phyloP scores from a whole-genome alignment of 1,140 invertebrate species.

The Drosophila serrata region DNA sequence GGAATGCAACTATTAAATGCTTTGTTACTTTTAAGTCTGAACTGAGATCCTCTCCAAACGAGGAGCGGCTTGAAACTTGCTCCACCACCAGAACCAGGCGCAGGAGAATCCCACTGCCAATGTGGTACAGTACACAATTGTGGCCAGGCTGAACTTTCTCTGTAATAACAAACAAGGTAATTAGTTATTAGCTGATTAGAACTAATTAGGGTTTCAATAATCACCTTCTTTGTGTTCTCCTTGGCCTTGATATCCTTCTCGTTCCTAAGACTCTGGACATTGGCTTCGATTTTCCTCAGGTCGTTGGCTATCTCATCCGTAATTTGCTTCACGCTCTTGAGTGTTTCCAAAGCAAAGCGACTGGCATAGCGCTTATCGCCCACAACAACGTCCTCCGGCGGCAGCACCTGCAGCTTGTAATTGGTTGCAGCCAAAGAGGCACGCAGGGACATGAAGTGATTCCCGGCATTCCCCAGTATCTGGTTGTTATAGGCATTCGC shows the following conservation, averaged over 20 bases:
- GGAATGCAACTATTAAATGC: conserved; percentile 33
- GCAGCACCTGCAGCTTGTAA: conserved; percentile 73
- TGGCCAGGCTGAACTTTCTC: conserved; percentile 48
- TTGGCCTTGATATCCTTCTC: conserved; percentile 39
- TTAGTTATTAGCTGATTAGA: neutral
- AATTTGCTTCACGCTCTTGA: conserved; percentile 62
- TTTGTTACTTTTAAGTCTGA: conserved; percentile 41
- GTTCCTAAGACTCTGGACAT: conserved; percentile 41
- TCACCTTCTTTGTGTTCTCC: conserved; percentile 31
- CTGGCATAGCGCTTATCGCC: conserved; percentile 82
- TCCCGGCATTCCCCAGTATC: conserved; percentile 66
- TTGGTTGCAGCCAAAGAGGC: conserved; percentile 71
- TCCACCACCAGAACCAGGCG: conserved; percentile 74
- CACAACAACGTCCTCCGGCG: conserved; percentile 76
- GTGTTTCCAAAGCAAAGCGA: conserved; percentile 73
- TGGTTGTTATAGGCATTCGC: conserved; percentile 66
- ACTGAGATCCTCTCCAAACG: conserved; percentile 51
- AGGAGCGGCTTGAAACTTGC: conserved; percentile 38
- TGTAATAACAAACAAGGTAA: conserved; percentile 9
- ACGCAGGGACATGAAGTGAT: conserved; percentile 66
- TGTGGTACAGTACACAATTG: conserved; percentile 47
- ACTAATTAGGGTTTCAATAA: neutral
- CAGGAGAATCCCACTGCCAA: conserved; percentile 59
- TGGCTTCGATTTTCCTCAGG: conserved; percentile 52
- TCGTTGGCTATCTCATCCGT: conserved; percentile 69